A percentile compares a stretch with the other conserved stretches of the same genome.
Conservation (phyloP, 2,113 vertebrate genomes). For the Ctenodactylus gundi region DNA sequence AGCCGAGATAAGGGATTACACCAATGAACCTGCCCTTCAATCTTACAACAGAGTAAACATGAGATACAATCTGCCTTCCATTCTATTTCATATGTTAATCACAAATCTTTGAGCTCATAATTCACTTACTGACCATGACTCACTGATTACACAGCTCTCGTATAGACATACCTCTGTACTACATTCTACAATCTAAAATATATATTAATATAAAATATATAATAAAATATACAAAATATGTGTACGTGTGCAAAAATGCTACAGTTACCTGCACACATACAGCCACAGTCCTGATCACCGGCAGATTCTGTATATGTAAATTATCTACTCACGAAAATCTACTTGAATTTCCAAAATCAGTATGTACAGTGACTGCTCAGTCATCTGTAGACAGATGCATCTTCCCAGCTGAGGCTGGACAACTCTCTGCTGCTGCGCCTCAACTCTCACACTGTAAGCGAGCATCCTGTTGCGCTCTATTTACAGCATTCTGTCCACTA, state of each 20-base stretch:
- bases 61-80: background rate
- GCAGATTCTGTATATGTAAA: background rate
- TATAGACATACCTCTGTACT: background rate
- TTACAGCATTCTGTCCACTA: background rate
- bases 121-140: background rate
- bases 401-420: background rate
- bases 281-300: background rate
- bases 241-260: background rate
- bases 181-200: no score
- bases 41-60: background rate
- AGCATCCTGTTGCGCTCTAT: background rate
- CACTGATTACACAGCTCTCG: background rate
- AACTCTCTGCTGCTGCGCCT: background rate
- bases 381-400: background rate
- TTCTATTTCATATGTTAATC: background rate
- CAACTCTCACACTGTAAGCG: background rate
- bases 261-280: rapidly evolving
- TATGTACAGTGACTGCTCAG: background rate
- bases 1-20: background rate
- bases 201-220: no score
- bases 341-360: background rate
- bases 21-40: background rate
- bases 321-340: background rate
- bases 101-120: background rate
- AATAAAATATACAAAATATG: no score